These are phyloP conservation scores for Darevskia nairensis DNA, from an alignment of 2,797 vertebrate genomes.

Conservation along the genomic window DNA sequence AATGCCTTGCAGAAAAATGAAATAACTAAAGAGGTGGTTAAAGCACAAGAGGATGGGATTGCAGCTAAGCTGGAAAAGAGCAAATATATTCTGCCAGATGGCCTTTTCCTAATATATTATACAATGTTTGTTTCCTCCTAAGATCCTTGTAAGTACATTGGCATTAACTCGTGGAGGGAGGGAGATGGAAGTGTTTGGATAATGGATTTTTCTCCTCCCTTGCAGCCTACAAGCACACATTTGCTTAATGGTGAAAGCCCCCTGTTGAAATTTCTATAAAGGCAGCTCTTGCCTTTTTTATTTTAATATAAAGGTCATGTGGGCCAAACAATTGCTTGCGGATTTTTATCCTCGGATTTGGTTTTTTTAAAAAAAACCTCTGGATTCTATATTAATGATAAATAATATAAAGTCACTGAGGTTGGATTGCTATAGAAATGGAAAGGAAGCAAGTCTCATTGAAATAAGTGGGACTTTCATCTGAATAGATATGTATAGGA, in stretches of 20 bases:
- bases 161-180: slow-evolving; percentile 20
- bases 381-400: slow-evolving; percentile 30
- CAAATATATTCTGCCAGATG: slow-evolving; percentile 31
- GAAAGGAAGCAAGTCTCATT: background rate
- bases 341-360: slow-evolving; percentile 27
- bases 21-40: slow-evolving; percentile 8
- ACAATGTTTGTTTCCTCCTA: slow-evolving; percentile 8
- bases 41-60: slow-evolving; percentile 4
- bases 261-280: slow-evolving; percentile 9
- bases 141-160: slow-evolving; percentile 1
- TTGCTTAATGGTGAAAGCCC: background rate
- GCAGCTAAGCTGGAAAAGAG: background rate
- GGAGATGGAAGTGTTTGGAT: slow-evolving; percentile 1
- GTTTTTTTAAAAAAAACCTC: slow-evolving; percentile 11
- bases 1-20: slow-evolving; percentile 25
- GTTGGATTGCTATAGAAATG: background rate
- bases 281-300: slow-evolving; percentile 36
- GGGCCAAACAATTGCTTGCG: slow-evolving; percentile 56
- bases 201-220: background rate
- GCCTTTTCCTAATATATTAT: background rate
- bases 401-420: slow-evolving; percentile 18
- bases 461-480: background rate
- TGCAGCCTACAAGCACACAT: background rate
- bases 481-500: background rate
- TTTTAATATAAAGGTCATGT: slow-evolving; percentile 47